Evolutionary conservation across 2,113 vertebrate genomes (phyloP).

Genomic region (Coptodon rendalli): DNA sequence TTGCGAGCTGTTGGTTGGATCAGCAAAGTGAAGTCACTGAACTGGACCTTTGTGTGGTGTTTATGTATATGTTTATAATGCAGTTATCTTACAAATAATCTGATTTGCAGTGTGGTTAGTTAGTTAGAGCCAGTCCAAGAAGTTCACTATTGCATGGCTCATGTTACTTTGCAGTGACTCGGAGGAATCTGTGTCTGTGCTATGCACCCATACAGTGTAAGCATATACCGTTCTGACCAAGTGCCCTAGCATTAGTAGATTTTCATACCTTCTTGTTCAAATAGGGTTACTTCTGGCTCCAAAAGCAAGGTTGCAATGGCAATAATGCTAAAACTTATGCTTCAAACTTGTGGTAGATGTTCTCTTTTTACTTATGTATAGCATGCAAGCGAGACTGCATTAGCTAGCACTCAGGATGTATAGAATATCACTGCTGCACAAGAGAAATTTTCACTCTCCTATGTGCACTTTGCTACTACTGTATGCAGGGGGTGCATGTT

Average conservation of each 20-base stretch:
- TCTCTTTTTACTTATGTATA: neutral
- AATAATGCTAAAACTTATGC: neutral
- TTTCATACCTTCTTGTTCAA: neutral
- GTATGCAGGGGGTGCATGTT: neutral
- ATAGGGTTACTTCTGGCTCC: neutral
- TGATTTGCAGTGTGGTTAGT: neutral
- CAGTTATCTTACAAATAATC: neutral
- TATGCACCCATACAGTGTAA: neutral
- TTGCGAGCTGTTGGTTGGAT: neutral
- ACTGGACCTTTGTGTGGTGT: neutral
- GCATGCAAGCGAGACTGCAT: neutral
- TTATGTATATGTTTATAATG: neutral
- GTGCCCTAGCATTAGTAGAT: neutral
- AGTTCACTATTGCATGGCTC: neutral
- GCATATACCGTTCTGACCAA: neutral
- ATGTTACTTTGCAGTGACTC: neutral
- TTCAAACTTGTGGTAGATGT: neutral
- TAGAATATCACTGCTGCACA: neutral
- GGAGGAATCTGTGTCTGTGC: neutral
- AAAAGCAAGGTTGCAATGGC: neutral
- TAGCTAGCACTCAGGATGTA: neutral
- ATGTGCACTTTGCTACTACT: neutral
- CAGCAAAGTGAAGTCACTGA: neutral
- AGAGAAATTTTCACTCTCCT: neutral
- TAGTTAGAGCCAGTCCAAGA: neutral